A percentile compares a stretch with the other conserved stretches of the same genome.
Conservation (phyloP, 2,113 vertebrate species). For the Myiozetetes cayanensis region DNA sequence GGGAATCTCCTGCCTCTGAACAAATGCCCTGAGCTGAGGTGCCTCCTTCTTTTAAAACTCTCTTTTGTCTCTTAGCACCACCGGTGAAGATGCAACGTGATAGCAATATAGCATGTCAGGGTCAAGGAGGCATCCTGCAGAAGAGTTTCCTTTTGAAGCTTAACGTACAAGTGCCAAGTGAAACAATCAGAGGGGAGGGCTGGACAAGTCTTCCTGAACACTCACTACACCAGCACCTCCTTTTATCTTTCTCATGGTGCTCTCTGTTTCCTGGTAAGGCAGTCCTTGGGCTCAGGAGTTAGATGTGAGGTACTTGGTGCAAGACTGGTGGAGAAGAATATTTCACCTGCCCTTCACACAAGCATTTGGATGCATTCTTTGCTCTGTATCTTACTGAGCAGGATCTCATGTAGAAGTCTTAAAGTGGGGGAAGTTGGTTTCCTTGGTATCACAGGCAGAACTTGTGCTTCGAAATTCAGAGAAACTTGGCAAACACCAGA, state of each 20-base stretch:
- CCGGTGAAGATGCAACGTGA: not conserved
- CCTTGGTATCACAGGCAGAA: rapidly evolving
- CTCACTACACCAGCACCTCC: not conserved
- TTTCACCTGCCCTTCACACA: not conserved
- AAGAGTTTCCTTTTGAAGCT: not conserved
- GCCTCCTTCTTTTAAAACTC: not conserved
- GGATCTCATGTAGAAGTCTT: not conserved
- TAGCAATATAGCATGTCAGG: not conserved
- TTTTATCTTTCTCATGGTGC: not conserved
- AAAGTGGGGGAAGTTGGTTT: not conserved
- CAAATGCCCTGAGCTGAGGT: not conserved
- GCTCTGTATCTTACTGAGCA: not conserved
- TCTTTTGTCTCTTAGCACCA: not conserved
- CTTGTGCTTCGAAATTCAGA: not conserved
- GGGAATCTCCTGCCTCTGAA: not conserved
- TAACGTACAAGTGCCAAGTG: not conserved
- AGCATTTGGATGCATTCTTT: not conserved
- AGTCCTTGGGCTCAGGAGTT: not conserved
- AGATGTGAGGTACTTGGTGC: not conserved
- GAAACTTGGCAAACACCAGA: not conserved
- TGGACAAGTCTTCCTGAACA: not conserved
- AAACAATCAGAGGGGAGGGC: not conserved
- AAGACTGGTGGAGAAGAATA: not conserved
- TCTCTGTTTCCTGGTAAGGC: not conserved
- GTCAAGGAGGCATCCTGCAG: not conserved